Base-by-base conservation (phyloP, 2,797 vertebrate genomes). In the Amblyopsis hoosieri region DNA sequence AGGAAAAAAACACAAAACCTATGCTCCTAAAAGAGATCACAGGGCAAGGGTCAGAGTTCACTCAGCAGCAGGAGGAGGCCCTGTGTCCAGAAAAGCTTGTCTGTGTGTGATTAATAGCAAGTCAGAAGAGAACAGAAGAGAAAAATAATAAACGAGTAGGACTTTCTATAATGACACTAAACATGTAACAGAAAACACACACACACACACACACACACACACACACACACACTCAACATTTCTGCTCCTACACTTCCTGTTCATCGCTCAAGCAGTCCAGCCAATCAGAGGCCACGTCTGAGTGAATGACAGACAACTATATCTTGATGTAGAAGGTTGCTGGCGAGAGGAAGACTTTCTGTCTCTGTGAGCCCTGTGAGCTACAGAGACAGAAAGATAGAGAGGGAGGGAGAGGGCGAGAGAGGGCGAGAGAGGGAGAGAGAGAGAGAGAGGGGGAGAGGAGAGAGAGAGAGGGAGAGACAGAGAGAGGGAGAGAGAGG, bases 1-100 rank as follows among this genome's bases (percentile, higher is more conserved):
- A 72, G 54, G 54, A 45, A 51, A 17, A 60, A 60, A 51, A 13
- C 13, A 50, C 13, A 60, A 71, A 69, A 60, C 58, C 70, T 72
- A 66, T 55, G 50, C 56, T 55, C 65, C 59, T 5, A 10, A 53
- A 15, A 47, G 45, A 42, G 80, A 75, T 82, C 69, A 86, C 31
- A 84, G 81, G 76, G 4, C 52, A 66, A 57, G 63, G 87, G 80
- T 82, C 74, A 60, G 37, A 71, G 64, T 57, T 51, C 78, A 73
- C 76, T 62, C 71, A 66, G 71, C 52, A 79, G 70, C 64, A 67
- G 60, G 60, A 50, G 57, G 66, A 67, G 66, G 51, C 62, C 71
- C 57, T 12, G 56, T 13, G 61, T 31, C 66, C 56, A 67, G 64
- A 1, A 19, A 62, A 54, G 46, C 42, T 2, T 2, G 75, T 57